Base-by-base conservation (phyloP, 2,888 invertebrate genomes). In the Coenonympha glycerion region DNA sequence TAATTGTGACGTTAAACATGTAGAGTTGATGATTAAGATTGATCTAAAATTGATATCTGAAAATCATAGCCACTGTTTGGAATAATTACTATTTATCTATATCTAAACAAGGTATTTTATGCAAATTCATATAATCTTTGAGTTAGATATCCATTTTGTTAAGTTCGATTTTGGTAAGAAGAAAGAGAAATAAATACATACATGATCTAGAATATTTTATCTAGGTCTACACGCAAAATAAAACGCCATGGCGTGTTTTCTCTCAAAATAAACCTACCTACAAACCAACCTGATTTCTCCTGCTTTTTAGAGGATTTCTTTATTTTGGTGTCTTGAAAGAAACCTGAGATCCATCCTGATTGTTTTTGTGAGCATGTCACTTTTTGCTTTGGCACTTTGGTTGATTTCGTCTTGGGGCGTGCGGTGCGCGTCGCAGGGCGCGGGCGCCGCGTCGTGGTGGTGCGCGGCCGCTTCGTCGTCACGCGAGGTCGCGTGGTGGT, bases 241-340 rank as follows among this genome's bases (percentile, higher is more conserved):
- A 0, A n/a, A n/a, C 13, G 3, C 6, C 9, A 11, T 19, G n/a
- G 18, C 9, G 22, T 22, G 2, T 24, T 24, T 24, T 11, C 6
- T 15, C 11, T 15, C 34, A 37, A 59, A 47, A 13, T 44, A 51
- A 59, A 79, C 77, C 60, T 69, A 80, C 79, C 78, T 77, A 70
- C 56, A 63, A 79, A 80, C 86, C 74, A 83, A 79, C 79, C 79
- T 77, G 82, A 62, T 66, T 77, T 79, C 52, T 57, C 64, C 58
- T 82, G 75, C 52, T 71, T 76, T 53, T 66, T 70, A 0, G 71
- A 61, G 6, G 69, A 58, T 52, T 69, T 79, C 50, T 79, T 76
- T 11, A 61, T 30, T 55, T 77, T 71, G 18, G 69, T 75, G 16
- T 69, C 66, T 56, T 75, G 65, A 56, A 85, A 83, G 56, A 76